Evolutionary conservation across 1,140 invertebrate genomes (phyloP).

Genomic region (Caenorhabditis briggsae): DNA sequence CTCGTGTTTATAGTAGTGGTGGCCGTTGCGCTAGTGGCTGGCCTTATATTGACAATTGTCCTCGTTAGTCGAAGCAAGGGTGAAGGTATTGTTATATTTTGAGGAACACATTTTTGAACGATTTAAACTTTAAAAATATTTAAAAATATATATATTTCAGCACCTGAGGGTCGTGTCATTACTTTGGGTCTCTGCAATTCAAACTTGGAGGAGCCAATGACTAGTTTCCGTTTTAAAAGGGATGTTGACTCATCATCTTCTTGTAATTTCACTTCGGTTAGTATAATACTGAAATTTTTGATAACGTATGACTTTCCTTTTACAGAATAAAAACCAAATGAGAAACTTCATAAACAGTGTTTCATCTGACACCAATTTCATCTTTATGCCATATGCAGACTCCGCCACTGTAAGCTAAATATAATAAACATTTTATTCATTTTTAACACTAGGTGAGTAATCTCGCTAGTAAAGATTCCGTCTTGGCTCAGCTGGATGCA

Average conservation of each 20-base stretch:
- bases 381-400: neutral
- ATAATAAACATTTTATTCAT: too few species aligned
- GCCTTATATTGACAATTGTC: constrained; percentile 41
- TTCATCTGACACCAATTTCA: neutral
- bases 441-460: neutral
- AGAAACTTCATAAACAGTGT: neutral
- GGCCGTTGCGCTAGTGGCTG: constrained; percentile 35
- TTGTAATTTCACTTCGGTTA: neutral
- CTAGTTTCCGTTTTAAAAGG: constrained; percentile 25
- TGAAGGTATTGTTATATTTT: neutral
- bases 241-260: neutral
- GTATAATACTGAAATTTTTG: neutral
- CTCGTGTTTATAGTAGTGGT: constrained; percentile 37
- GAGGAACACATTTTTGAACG: neutral
- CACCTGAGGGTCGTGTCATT: constrained; percentile 10
- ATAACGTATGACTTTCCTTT: neutral
- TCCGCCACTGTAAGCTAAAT: neutral
- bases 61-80: neutral
- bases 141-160: neutral
- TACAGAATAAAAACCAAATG: neutral
- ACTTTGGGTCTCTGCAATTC: constrained; percentile 20
- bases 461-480: neutral
- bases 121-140: too few species aligned
- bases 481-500: neutral
- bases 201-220: neutral